A percentile compares a stretch with the other conserved stretches of the same genome.
These are phyloP conservation scores for Cenopis cana DNA, from an alignment of 2,888 invertebrate species.

Conservation along the genomic window DNA sequence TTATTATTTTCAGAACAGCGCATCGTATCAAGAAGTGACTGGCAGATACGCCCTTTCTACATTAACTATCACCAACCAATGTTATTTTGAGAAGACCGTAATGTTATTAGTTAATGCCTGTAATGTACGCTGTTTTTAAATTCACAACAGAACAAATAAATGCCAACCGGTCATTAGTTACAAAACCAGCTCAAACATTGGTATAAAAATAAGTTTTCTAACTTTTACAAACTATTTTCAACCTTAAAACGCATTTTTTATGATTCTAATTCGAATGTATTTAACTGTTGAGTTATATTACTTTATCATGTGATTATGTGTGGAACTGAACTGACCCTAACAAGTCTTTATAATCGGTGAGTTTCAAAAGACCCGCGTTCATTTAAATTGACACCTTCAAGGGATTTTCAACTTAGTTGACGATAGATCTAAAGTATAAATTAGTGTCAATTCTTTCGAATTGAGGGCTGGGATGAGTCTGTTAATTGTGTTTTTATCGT, in stretches of 20 bases:
- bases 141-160: slow-evolving; percentile 21
- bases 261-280: not conserved
- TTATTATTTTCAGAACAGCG: not conserved
- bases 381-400: slow-evolving; percentile 1
- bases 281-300: not conserved
- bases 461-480: not conserved
- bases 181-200: not conserved
- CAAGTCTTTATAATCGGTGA: slow-evolving; percentile 34
- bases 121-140: not conserved
- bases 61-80: too few species aligned
- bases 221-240: not conserved
- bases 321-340: slow-evolving; percentile 11
- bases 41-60: not conserved
- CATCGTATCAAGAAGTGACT: not conserved
- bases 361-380: slow-evolving; percentile 25
- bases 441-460: not conserved
- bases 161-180: slow-evolving; percentile 31
- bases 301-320: not conserved
- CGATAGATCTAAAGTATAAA: not conserved
- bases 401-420: not conserved
- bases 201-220: not conserved
- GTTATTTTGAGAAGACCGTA: not conserved
- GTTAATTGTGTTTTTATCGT: slow-evolving; percentile 31
- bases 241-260: not conserved
- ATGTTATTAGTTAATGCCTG: not conserved